Conservation (phyloP, 2,888 invertebrate genomes). For the Lasioglossum calceatum region DNA sequence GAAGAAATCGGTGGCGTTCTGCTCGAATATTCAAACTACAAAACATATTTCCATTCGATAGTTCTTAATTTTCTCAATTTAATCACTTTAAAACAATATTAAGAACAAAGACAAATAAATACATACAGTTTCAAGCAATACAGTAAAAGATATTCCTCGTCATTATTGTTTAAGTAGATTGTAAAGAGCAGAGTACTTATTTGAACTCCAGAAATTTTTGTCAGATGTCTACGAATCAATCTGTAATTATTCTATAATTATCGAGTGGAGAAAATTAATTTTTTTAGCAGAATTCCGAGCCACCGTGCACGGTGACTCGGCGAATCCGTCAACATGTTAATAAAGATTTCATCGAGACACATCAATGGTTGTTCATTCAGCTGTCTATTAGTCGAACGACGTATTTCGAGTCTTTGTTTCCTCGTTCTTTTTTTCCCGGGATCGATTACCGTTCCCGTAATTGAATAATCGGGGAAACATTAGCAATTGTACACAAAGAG, state of each 20-base stretch:
- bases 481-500: constrained; percentile 38
- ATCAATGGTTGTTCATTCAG: constrained; percentile 66
- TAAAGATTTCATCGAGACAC: constrained; percentile 59
- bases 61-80: neutral
- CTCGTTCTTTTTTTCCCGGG: constrained; percentile 51
- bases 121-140: neutral
- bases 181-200: neutral
- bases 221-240: neutral
- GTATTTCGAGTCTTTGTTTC: constrained; percentile 42
- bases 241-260: neutral
- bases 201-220: too few species aligned
- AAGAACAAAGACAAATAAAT: too few species aligned
- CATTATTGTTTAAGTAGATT: neutral
- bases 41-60: neutral
- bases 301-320: constrained; percentile 43
- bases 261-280: neutral
- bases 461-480: constrained; percentile 46
- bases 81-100: neutral
- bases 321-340: constrained; percentile 57
- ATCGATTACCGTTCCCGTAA: constrained; percentile 61
- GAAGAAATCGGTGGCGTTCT: neutral
- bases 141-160: neutral
- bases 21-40: neutral
- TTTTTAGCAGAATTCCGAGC: neutral
- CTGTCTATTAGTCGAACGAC: constrained; percentile 42